Evolutionary conservation across 2,797 vertebrate species (phyloP).

Genomic region (Trematomus bernacchii): DNA sequence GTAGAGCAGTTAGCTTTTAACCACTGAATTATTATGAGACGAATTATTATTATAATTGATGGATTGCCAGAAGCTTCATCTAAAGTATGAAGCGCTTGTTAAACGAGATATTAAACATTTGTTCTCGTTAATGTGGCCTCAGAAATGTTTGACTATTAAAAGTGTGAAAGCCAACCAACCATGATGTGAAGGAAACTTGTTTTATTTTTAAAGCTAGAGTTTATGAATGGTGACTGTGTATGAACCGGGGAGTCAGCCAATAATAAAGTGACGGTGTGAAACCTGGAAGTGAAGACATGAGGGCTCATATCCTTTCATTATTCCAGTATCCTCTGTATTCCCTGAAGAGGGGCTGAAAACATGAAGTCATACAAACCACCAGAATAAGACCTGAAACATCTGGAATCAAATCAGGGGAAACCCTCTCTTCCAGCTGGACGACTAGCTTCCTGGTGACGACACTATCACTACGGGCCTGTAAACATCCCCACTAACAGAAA

Average conservation of each 20-base stretch:
- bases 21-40: constrained; percentile 5
- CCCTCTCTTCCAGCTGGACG: constrained; percentile 57
- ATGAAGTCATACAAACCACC: constrained; percentile 17
- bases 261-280: constrained; percentile 25
- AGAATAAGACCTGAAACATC: constrained; percentile 35
- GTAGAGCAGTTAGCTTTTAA: not conserved
- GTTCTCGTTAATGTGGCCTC: constrained; percentile 1
- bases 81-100: not conserved
- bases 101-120: constrained; percentile 6
- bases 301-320: constrained; percentile 60
- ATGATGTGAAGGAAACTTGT: constrained; percentile 17
- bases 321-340: constrained; percentile 47
- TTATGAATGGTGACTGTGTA: constrained; percentile 22
- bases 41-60: constrained; percentile 5
- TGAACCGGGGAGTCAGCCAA: constrained; percentile 8
- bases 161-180: constrained; percentile 3
- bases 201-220: not conserved
- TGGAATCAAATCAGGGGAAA: constrained; percentile 60
- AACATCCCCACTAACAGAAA: constrained; percentile 51
- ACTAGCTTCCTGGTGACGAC: constrained; percentile 67
- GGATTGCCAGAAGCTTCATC: constrained; percentile 1
- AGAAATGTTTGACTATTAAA: not conserved
- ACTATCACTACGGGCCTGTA: constrained; percentile 49
- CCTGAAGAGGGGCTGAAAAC: constrained; percentile 30
- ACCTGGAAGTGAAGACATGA: constrained; percentile 42